Base-by-base conservation (phyloP, 2,113 vertebrate species). In the Pachyramphus minor region DNA sequence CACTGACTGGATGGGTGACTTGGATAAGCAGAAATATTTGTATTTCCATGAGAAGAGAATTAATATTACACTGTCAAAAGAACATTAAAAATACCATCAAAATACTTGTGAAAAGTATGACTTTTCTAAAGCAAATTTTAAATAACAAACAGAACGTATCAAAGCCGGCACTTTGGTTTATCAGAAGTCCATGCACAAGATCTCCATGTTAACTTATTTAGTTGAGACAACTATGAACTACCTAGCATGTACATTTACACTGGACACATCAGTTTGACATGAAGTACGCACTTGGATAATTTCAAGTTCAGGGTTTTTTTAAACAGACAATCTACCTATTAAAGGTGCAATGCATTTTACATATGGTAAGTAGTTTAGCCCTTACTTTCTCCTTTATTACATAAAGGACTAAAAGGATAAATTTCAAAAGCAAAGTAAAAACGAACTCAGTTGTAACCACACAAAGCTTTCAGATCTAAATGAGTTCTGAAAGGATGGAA, bases 311-410 rank as follows among this genome's bases (percentile, higher is more conserved):
- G 60, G 47, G 33, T 45, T 88, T 84, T 83, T 91, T 84, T 90
- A 5, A 95, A 73, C 37, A 96, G 91, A 82, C 39, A 95, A 93
- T 89, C 94, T 95, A 97, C 94, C 95, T 96, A 98, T 98, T 98
- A 98, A 98, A 98, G 98, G 98, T 98, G 98, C 98, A 98, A 98
- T 98, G 98, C 98, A 98, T 98, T 98, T 98, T 94, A 98, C 60
- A 60, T 94, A 95, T 28, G 64, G 87, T 96, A 97, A 97, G 76
- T 87, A 76, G 50, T 76, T 97, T 88, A 97, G 86, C 96, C 90
- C 93, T 90, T 89, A 97, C 63, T 88, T 86, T 87, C 47, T 85
- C 66, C 71, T 84, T 84, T 45, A 74, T 87, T 69, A 88, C 55
- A 83, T 41, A 47, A 22, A 59, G 37, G 30, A 71, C 66, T 71